These are phyloP conservation scores for Epistrophe grossulariae DNA, from an alignment of 2,888 invertebrate genomes.

Conservation along the genomic window DNA sequence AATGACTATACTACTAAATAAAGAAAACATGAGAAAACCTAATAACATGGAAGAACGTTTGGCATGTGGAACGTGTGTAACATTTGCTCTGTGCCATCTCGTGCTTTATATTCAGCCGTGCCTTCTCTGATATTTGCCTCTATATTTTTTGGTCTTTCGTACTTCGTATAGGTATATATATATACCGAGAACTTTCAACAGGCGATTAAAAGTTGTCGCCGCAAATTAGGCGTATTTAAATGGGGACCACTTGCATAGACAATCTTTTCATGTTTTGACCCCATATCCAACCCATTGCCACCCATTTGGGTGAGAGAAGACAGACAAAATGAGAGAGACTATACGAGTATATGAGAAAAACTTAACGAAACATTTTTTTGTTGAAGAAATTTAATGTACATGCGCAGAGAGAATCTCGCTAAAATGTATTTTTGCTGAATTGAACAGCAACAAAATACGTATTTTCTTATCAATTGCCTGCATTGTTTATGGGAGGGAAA, in stretches of 20 bases:
- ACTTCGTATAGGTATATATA: no score
- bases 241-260: constrained; percentile 55
- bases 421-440: constrained; percentile 57
- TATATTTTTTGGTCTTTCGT: constrained; percentile 10
- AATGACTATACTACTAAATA: constrained; percentile 6
- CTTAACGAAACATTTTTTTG: constrained; percentile 55
- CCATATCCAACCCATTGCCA: background rate
- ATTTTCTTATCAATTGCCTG: constrained; percentile 58
- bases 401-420: constrained; percentile 56
- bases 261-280: constrained; percentile 36
- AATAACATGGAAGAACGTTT: constrained; percentile 36
- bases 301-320: background rate
- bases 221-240: constrained; percentile 70
- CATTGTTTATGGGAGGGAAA: constrained; percentile 49
- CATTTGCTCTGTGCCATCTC: background rate
- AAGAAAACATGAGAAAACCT: constrained; percentile 23
- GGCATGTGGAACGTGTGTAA: constrained; percentile 37
- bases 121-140: constrained; percentile 20
- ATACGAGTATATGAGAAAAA: constrained; percentile 14
- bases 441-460: constrained; percentile 40
- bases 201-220: constrained; percentile 74
- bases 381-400: background rate
- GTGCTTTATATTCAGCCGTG: background rate
- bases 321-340: background rate
- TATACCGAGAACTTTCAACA: constrained; percentile 69